phyloP scores from a whole-genome alignment of 37 sponge, comb jelly and placozoan species.

The Spongilla lacustris region DNA sequence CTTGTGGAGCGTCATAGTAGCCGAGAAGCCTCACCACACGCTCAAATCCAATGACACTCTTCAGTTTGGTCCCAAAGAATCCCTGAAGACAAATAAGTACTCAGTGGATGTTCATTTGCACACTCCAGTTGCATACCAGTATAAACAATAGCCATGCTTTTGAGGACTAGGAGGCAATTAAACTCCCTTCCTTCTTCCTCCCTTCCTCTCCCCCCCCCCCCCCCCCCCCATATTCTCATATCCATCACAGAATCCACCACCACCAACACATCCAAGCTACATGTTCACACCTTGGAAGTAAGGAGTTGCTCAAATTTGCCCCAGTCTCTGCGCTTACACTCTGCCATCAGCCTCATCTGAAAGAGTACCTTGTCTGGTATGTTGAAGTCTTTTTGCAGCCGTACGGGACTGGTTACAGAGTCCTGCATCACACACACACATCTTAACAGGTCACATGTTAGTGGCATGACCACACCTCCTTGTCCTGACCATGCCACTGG shows the following conservation, averaged over 20 bases:
- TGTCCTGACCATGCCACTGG: conserved; percentile 4
- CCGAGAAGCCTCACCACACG: conserved; percentile 40
- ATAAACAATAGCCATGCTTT: too few species aligned
- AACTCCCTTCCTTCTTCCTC: too few species aligned
- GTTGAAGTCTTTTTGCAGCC: conserved; percentile 34
- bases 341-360: conserved; percentile 34
- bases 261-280: too few species aligned
- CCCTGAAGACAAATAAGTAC: conserved; percentile 9
- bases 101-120: too few species aligned
- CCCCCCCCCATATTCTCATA: too few species aligned
- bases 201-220: too few species aligned
- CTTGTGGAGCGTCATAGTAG: not conserved
- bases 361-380: conserved; percentile 65
- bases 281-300: conserved; percentile 38
- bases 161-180: too few species aligned
- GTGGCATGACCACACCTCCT: conserved; percentile 6
- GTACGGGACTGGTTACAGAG: conserved; percentile 26
- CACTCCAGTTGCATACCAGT: too few species aligned
- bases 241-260: too few species aligned
- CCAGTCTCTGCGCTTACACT: conserved; percentile 35
- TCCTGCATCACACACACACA: conserved; percentile 2
- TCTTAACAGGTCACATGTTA: not conserved
- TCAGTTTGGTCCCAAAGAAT: conserved; percentile 59
- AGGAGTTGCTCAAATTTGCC: conserved; percentile 35
- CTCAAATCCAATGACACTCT: conserved; percentile 67